Conservation (phyloP, 2,888 invertebrate species). For the Drosophila paracracens region DNA sequence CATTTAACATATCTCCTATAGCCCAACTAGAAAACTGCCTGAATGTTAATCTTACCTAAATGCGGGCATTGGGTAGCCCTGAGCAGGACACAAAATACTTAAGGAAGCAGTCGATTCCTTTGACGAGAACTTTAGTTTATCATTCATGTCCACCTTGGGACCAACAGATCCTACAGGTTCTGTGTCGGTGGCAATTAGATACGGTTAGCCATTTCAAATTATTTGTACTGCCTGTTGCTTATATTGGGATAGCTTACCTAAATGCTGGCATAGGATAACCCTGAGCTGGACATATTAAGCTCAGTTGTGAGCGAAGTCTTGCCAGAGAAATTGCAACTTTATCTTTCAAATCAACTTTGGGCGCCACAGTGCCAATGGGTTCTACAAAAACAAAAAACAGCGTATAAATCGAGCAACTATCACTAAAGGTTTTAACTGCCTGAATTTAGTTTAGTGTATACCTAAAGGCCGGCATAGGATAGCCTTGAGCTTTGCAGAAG, state of each 20-base stretch:
- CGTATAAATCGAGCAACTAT: neutral
- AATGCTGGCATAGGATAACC: constrained; percentile 82
- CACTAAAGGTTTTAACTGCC: constrained; percentile 16
- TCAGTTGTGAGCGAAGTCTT: constrained; percentile 83
- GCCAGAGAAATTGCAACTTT: constrained; percentile 81
- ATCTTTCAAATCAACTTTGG: constrained; percentile 90
- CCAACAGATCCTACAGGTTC: constrained; percentile 86
- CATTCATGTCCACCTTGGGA: constrained; percentile 89
- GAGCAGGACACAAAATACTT: constrained; percentile 87
- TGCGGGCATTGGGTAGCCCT: constrained; percentile 89
- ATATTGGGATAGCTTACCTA: constrained; percentile 75
- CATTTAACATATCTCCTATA: neutral
- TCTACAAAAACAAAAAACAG: constrained; percentile 67
- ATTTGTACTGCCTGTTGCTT: constrained; percentile 15
- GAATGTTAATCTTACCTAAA: constrained; percentile 85
- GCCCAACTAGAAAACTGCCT: constrained; percentile 19
- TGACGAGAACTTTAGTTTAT: constrained; percentile 86
- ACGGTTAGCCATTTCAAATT: neutral
- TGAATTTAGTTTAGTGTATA: constrained; percentile 34
- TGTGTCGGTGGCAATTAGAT: constrained; percentile 41
- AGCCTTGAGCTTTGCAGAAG: constrained; percentile 91
- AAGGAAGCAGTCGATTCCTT: constrained; percentile 28
- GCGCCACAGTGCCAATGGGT: constrained; percentile 86
- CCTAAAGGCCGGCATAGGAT: constrained; percentile 85
- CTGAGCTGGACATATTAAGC: constrained; percentile 90